Evolutionary conservation across 2,113 vertebrate genomes (phyloP), one percentile per base, ranked within the genome.

Genomic region (Anguilla japonica): DNA sequence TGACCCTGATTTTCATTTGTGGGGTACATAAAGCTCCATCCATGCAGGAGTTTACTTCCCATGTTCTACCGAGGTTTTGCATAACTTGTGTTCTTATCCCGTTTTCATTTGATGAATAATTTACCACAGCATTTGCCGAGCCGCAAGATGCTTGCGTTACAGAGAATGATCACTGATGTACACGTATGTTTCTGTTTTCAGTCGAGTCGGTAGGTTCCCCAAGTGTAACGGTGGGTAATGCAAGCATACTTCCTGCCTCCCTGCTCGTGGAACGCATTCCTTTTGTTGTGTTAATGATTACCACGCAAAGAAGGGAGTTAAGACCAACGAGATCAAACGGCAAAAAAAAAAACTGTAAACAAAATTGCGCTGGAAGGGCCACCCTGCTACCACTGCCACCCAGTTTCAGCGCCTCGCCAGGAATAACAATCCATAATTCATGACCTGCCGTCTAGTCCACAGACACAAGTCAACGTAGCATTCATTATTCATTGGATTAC

Each of bases 351-450:
- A 84, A 84, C 60, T 89, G 85, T 86, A 87, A 87, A 89, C 83
- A 88, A 85, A 89, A 88, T 83, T 87, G 79, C 89, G 88, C 85
- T 83, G 82, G 67, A 82, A 91, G 89, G 89, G 86, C 87, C 89
- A 89, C 86, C 85, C 87, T 86, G 46, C 81, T 86, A 79, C 80
- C 79, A 34, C 80, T 79, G 84, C 57, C 39, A 71, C 79, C 81
- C 84, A 46, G 88, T 90, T 89, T 86, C 88, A 85, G 89, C 84
- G 89, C 88, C 86, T 89, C 89, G 85, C 90, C 92, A 92, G 90
- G 87, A 92, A 92, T 89, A 92, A 92, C 89, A 89, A 92, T 92
- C 85, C 88, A 92, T 92, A 89, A 92, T 92, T 91, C 89, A 92
- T 92, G 87, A 88, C 86, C 56, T 80, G 53, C 71, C 46, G 89